Conservation (phyloP, 2,888 invertebrate species). For the Nasonia oneida region DNA sequence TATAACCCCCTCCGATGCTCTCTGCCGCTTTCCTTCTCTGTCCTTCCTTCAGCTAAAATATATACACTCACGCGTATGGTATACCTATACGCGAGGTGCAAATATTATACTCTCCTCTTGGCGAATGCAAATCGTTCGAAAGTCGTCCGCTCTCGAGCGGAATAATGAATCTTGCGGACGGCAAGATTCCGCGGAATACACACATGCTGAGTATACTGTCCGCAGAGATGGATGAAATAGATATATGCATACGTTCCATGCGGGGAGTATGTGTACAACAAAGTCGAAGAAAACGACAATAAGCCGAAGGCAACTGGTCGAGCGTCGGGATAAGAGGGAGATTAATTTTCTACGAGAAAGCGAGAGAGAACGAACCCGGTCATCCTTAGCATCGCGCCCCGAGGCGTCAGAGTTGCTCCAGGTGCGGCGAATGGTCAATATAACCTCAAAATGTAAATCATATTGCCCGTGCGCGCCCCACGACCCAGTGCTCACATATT, state of each 20-base stretch:
- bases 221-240: background rate
- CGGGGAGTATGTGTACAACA: background rate
- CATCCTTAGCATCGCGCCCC: slow-evolving; percentile 70
- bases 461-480: slow-evolving; percentile 69
- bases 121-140: slow-evolving; percentile 47
- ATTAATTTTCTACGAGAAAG: slow-evolving; percentile 72
- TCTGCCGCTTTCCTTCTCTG: background rate
- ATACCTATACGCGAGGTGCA: slow-evolving; percentile 48
- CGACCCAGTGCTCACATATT: background rate
- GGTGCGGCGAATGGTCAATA: slow-evolving; percentile 79
- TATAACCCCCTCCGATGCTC: background rate
- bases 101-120: slow-evolving; percentile 41
- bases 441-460: slow-evolving; percentile 79
- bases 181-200: slow-evolving; percentile 1
- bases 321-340: slow-evolving; percentile 37
- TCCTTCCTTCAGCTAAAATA: slow-evolving; percentile 21
- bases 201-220: background rate
- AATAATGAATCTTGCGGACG: slow-evolving; percentile 27
- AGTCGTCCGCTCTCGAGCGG: slow-evolving; percentile 36
- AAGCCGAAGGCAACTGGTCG: slow-evolving; percentile 54
- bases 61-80: slow-evolving; percentile 15
- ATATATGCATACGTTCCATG: slow-evolving; percentile 10
- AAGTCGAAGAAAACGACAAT: slow-evolving; percentile 54
- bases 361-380: slow-evolving; percentile 68
- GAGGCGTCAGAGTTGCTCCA: slow-evolving; percentile 72